Conservation (phyloP, 2,888 invertebrate species). For the Caenorhabditis parvicauda region DNA sequence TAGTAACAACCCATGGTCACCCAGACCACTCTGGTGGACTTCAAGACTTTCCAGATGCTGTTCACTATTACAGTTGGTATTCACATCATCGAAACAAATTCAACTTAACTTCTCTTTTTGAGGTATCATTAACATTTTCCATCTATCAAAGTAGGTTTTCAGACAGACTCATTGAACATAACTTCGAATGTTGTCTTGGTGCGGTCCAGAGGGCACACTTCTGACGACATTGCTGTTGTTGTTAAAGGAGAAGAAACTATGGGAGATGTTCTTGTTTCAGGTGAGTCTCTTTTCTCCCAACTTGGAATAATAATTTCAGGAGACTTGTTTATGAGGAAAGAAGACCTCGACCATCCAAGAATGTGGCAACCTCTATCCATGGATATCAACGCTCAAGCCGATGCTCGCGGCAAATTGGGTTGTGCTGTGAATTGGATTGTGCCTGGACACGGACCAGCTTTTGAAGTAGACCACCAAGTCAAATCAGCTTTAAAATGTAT, state of each 20-base stretch:
- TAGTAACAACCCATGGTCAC: conserved; percentile 60
- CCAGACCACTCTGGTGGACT: conserved; percentile 51
- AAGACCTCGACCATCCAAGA: conserved; percentile 54
- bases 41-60: conserved; percentile 47
- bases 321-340: conserved; percentile 43
- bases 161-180: conserved; percentile 46
- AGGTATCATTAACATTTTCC: conserved; percentile 14
- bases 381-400: conserved; percentile 40
- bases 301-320: conserved; percentile 19
- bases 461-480: conserved; percentile 24
- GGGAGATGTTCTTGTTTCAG: conserved; percentile 53
- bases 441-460: conserved; percentile 49
- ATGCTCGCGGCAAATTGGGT: conserved; percentile 27
- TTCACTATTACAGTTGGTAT: conserved; percentile 48
- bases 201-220: conserved; percentile 55
- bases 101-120: conserved; percentile 48
- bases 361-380: conserved; percentile 57
- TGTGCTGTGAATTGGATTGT: conserved; percentile 50
- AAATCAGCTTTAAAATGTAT: conserved; percentile 31
- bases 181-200: conserved; percentile 51
- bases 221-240: conserved; percentile 57
- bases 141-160: conserved; percentile 4
- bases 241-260: conserved; percentile 42
- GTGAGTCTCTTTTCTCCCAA: conserved; percentile 6
- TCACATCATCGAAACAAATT: conserved; percentile 48